Percentiles rank a stretch among this genome's conserved stretches.
These are phyloP conservation scores for Brachionus plicatilis DNA, from an alignment of 1,140 invertebrate genomes.

Conservation along the genomic window DNA sequence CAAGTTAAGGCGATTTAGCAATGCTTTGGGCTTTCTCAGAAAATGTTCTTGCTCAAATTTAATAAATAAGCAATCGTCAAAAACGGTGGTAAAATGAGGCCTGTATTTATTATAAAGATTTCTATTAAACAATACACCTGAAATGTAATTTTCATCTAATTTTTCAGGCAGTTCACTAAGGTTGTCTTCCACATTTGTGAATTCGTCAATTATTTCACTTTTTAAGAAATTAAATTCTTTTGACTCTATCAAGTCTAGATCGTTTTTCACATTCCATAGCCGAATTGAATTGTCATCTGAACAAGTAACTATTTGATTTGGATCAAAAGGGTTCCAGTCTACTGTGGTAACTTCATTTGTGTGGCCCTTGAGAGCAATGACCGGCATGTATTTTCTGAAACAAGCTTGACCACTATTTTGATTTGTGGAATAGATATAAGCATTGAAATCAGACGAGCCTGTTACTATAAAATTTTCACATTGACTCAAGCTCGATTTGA, in stretches of 20 bases:
- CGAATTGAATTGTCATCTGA: conserved; percentile 37
- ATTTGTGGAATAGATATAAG: conserved; percentile 35
- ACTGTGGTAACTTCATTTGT: conserved; percentile 38
- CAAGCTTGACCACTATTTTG: background rate
- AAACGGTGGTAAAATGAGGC: background rate
- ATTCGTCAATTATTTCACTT: conserved; percentile 14
- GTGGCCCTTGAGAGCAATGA: conserved; percentile 26
- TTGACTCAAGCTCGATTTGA: conserved; percentile 26
- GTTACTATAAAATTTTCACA: conserved; percentile 37
- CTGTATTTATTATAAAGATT: conserved; percentile 32
- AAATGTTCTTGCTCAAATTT: background rate
- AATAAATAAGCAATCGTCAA: conserved; percentile 9
- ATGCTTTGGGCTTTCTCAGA: background rate
- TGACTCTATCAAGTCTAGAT: background rate
- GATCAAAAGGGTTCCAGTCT: conserved; percentile 38
- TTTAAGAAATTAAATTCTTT: conserved; percentile 34
- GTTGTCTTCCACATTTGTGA: background rate
- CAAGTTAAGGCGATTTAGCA: background rate
- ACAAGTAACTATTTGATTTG: conserved; percentile 26
- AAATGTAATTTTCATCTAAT: background rate
- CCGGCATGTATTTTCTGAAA: background rate
- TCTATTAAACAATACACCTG: conserved; percentile 7
- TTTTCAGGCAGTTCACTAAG: background rate
- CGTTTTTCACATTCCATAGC: conserved; percentile 27
- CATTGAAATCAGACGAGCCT: conserved; percentile 39